Evolutionary conservation across 1,140 invertebrate species (phyloP).

Genomic region (Lordiphosa stackelbergi): DNA sequence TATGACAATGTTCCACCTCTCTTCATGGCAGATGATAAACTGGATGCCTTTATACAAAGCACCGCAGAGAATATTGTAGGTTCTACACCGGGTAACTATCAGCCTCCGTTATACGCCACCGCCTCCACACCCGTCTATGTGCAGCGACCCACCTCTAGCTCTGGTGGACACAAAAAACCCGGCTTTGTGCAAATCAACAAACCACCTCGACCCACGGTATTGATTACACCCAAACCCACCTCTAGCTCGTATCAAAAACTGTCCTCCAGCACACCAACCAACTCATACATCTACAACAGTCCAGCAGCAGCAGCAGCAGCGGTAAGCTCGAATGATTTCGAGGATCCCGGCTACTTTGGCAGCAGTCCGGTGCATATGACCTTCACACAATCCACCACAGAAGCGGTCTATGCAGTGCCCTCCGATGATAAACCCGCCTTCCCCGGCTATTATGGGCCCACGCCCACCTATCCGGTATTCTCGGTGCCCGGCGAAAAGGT

Average conservation of each 20-base stretch:
- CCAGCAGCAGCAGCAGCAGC: constrained; percentile 20
- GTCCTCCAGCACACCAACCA: constrained; percentile 71
- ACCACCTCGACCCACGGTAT: constrained; percentile 79
- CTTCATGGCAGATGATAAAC: constrained; percentile 67
- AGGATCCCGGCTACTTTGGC: constrained; percentile 75
- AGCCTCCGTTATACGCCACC: constrained; percentile 49
- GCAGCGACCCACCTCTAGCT: constrained; percentile 48
- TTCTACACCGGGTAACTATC: constrained; percentile 56
- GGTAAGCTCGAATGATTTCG: constrained; percentile 69
- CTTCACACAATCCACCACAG: constrained; percentile 57
- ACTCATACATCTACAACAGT: constrained; percentile 79
- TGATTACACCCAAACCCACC: constrained; percentile 82
- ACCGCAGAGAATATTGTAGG: constrained; percentile 62
- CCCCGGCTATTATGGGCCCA: constrained; percentile 72
- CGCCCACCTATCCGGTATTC: constrained; percentile 72
- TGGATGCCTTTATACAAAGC: constrained; percentile 71
- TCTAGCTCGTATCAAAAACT: constrained; percentile 57
- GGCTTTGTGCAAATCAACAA: constrained; percentile 62
- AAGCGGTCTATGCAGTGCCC: constrained; percentile 48
- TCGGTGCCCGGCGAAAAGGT: constrained; percentile 65
- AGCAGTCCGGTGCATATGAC: constrained; percentile 48
- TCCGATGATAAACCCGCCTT: constrained; percentile 71
- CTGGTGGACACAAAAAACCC: constrained; percentile 60
- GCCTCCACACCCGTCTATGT: constrained; percentile 57
- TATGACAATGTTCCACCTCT: constrained; percentile 69